Percentiles rank a stretch among this genome's conserved stretches.
These are phyloP conservation scores for Pammene aurita DNA, from an alignment of 2,888 invertebrate genomes.

Conservation along the genomic window DNA sequence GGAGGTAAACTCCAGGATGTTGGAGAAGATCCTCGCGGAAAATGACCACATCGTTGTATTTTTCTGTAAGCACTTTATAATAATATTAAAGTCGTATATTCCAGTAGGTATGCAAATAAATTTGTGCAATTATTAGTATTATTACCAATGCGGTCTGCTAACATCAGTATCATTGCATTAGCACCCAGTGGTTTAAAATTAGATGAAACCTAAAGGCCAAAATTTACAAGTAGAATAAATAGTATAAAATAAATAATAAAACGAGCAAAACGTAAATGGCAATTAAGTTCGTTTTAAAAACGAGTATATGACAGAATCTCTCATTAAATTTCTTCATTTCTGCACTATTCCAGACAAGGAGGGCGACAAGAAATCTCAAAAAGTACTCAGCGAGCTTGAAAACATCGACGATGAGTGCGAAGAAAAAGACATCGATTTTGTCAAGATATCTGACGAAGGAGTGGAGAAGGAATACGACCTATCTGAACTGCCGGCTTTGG, in stretches of 20 bases:
- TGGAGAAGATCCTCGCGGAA: conserved; percentile 94
- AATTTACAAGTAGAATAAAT: too few relatives aligned
- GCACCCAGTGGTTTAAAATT: too few relatives aligned
- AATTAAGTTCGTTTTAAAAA: neutral
- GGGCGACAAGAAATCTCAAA: conserved; percentile 94
- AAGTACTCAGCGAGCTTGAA: conserved; percentile 93
- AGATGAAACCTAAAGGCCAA: too few relatives aligned
- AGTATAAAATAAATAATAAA: too few relatives aligned
- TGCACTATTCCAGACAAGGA: conserved; percentile 87
- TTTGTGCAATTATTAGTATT: too few relatives aligned
- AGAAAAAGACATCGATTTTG: conserved; percentile 94
- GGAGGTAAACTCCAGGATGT: conserved; percentile 94
- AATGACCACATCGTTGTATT: conserved; percentile 95
- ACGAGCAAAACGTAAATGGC: too few relatives aligned
- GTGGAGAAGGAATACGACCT: conserved; percentile 95
- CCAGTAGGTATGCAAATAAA: too few relatives aligned
- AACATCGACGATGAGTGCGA: conserved; percentile 97
- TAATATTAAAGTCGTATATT: too few relatives aligned
- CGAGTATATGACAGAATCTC: neutral
- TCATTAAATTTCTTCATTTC: neutral
- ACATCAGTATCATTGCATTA: too few relatives aligned
- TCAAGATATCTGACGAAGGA: conserved; percentile 95
- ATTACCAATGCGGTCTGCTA: too few relatives aligned
- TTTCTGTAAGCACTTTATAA: conserved; percentile 88
- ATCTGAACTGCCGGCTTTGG: conserved; percentile 90